Percentiles rank a stretch among this genome's conserved stretches.
These are phyloP conservation scores for Gryllus longicercus DNA, from an alignment of 2,888 invertebrate species.

Conservation along the genomic window DNA sequence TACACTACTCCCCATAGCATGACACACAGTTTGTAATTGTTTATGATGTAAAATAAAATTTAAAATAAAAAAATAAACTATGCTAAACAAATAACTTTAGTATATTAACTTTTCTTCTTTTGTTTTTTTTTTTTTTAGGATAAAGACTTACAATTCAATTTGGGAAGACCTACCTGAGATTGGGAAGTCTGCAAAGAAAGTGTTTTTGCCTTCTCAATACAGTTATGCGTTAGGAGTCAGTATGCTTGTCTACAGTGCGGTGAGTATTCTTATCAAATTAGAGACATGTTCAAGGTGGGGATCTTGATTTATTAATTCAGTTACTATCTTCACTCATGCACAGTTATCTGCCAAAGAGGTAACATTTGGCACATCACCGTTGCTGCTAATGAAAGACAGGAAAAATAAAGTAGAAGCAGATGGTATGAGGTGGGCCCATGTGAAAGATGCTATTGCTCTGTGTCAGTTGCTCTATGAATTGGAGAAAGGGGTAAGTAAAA, in stretches of 20 bases:
- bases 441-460: constrained; percentile 51
- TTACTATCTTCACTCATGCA: too few relatives aligned
- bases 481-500: constrained; percentile 38
- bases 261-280: constrained; percentile 32
- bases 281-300: too few relatives aligned
- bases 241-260: constrained; percentile 41
- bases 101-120: too few relatives aligned
- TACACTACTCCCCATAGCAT: too few relatives aligned
- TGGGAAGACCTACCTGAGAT: constrained; percentile 41
- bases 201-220: constrained; percentile 40
- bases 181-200: constrained; percentile 36
- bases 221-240: constrained; percentile 41
- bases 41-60: too few relatives aligned
- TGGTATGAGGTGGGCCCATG: constrained; percentile 53
- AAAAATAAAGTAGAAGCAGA: constrained; percentile 52
- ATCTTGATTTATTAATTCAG: too few relatives aligned
- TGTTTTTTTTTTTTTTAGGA: neutral
- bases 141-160: constrained; percentile 40
- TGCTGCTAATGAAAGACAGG: constrained; percentile 53
- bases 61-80: too few relatives aligned
- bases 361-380: constrained; percentile 47
- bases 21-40: too few relatives aligned
- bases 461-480: constrained; percentile 39
- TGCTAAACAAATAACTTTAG: too few relatives aligned
- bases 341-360: constrained; percentile 44